Conservation (phyloP, 2,113 vertebrate genomes). For the Orcinus orca region DNA sequence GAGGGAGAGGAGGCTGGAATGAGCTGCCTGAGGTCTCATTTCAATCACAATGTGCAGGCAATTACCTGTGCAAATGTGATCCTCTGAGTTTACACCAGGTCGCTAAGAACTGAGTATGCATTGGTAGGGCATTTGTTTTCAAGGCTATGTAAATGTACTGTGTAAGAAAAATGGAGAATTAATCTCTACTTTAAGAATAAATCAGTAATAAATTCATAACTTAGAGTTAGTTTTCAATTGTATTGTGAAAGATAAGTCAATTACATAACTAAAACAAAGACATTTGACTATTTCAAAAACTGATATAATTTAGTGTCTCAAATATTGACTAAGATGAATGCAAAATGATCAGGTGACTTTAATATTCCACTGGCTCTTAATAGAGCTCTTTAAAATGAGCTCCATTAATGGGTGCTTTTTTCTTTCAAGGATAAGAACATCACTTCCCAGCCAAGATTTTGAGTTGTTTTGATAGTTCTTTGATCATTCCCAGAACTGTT, state of each 20-base stretch:
- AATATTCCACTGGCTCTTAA: neutral
- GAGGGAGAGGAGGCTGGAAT: neutral
- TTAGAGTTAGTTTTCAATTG: neutral
- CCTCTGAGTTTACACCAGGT: neutral
- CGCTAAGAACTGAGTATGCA: neutral
- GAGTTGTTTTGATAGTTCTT: neutral
- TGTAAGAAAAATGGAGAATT: neutral
- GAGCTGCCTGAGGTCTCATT: neutral
- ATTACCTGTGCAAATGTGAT: neutral
- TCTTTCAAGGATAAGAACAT: neutral
- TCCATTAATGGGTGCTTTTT: neutral
- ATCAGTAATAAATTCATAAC: neutral
- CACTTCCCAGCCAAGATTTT: neutral
- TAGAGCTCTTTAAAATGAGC: neutral
- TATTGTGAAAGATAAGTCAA: neutral
- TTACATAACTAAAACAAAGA: neutral
- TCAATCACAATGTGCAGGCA: neutral
- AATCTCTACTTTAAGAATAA: neutral
- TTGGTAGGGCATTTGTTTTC: neutral
- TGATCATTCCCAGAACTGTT: constrained; percentile 5
- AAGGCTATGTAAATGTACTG: neutral
- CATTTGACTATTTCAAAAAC: constrained; percentile 7
- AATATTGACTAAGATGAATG: constrained; percentile 1
- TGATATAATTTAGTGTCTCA: neutral
- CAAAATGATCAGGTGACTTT: neutral